A percentile compares a stretch with the other conserved stretches of the same genome.
Evolutionary conservation across 30 jellyfish, hydroid and myxozoan species (phyloP).

Genomic region (Euphysa ruthae): DNA sequence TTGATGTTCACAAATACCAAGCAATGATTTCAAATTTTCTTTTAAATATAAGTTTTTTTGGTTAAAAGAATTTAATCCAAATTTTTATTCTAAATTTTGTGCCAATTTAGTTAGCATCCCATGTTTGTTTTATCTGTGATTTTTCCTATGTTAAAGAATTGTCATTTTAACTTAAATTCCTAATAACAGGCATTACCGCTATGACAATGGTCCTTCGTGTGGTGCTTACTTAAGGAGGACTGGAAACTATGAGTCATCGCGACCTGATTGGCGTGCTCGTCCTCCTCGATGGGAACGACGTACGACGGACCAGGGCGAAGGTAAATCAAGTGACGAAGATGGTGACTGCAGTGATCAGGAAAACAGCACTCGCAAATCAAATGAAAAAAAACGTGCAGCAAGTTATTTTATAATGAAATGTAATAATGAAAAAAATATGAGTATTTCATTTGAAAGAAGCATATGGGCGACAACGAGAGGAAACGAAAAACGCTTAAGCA

Average conservation of each 20-base stretch:
- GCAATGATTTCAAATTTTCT: no score
- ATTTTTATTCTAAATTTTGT: no score
- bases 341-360: not conserved
- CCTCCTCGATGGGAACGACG: slow-evolving; percentile 23
- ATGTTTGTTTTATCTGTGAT: no score
- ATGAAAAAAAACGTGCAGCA: slow-evolving; percentile 11
- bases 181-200: no score
- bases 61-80: no score
- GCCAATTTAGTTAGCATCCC: no score
- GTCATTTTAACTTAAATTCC: no score
- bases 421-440: slow-evolving; percentile 74
- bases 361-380: slow-evolving; percentile 3
- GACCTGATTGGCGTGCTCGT: slow-evolving; percentile 6
- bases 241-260: not conserved
- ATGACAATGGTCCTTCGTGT: not conserved
- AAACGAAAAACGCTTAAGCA: slow-evolving; percentile 64
- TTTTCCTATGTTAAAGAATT: no score
- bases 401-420: slow-evolving; percentile 74
- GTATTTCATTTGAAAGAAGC: slow-evolving; percentile 68
- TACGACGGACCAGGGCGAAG: not conserved
- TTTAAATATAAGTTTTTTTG: no score
- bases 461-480: slow-evolving; percentile 95
- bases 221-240: not conserved
- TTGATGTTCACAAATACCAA: no score
- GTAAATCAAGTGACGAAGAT: slow-evolving; percentile 16